Percentiles rank a stretch among this genome's conserved stretches.
These are phyloP conservation scores for Fabriciana adippe DNA, from an alignment of 2,888 invertebrate genomes.

Conservation along the genomic window DNA sequence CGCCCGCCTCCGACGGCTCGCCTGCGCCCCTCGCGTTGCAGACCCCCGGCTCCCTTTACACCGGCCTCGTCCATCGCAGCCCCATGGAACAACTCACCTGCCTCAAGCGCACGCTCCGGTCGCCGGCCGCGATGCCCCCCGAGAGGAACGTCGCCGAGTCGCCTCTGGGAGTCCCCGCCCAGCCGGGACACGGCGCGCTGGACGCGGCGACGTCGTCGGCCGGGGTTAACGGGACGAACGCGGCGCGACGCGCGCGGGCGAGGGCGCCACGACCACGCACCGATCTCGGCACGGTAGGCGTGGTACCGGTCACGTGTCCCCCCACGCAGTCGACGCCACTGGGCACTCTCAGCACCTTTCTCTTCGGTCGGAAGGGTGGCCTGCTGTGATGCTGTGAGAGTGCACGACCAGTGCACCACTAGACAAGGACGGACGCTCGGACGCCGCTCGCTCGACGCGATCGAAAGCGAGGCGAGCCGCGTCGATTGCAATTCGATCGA, in stretches of 20 bases:
- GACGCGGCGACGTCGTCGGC: slow-evolving; percentile 52
- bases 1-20: slow-evolving; percentile 81
- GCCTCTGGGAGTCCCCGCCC: slow-evolving; percentile 83
- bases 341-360: slow-evolving; percentile 89
- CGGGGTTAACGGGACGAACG: slow-evolving; percentile 38
- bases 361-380: slow-evolving; percentile 94
- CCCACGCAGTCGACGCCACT: slow-evolving; percentile 74
- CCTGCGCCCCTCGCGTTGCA: slow-evolving; percentile 84
- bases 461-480: slow-evolving; percentile 35
- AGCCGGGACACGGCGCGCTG: slow-evolving; percentile 83
- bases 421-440: slow-evolving; percentile 31
- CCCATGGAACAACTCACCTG: slow-evolving; percentile 92
- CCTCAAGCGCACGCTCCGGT: slow-evolving; percentile 80
- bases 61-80: slow-evolving; percentile 85
- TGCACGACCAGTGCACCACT: background rate
- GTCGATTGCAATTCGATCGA: slow-evolving; percentile 29
- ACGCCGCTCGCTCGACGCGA: slow-evolving; percentile 35
- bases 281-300: slow-evolving; percentile 70
- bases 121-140: slow-evolving; percentile 64
- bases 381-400: slow-evolving; percentile 72
- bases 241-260: slow-evolving; percentile 54
- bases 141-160: slow-evolving; percentile 54
- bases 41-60: slow-evolving; percentile 82
- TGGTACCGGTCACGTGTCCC: slow-evolving; percentile 50
- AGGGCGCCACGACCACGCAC: slow-evolving; percentile 70